Conservation (phyloP, 2,888 invertebrate genomes). For the Physocephala rufipes region DNA sequence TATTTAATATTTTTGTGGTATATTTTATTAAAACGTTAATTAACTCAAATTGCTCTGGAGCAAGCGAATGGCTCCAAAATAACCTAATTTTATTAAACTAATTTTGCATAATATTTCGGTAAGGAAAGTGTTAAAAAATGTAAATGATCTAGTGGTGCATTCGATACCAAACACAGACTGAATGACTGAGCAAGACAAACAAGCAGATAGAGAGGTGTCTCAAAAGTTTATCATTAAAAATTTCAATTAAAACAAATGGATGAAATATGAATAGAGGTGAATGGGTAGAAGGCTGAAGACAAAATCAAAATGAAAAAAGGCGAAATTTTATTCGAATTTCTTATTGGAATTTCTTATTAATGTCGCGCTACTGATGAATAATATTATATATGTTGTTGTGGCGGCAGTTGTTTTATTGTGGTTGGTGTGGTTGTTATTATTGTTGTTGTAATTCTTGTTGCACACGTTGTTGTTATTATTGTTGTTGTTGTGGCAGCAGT, state of each 20-base stretch:
- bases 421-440: not conserved
- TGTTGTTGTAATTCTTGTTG: conserved; percentile 4
- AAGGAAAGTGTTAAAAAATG: not conserved
- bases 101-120: not conserved
- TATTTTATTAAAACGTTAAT: too few species aligned
- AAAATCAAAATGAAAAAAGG: conserved; percentile 4
- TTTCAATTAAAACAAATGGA: conserved; percentile 19
- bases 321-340: conserved; percentile 18
- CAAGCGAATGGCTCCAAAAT: too few species aligned
- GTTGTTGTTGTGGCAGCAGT: too few species aligned
- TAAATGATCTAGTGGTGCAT: too few species aligned
- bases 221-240: conserved; percentile 5
- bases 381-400: conserved; percentile 24
- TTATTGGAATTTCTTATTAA: conserved; percentile 17
- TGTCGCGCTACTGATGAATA: not conserved
- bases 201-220: not conserved
- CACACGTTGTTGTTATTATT: too few species aligned
- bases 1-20: too few species aligned
- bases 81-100: too few species aligned
- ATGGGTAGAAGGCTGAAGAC: not conserved
- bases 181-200: not conserved
- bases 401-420: not conserved
- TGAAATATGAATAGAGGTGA: not conserved
- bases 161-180: too few species aligned
- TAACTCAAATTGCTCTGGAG: too few species aligned